Evolutionary conservation across 2,888 invertebrate genomes (phyloP).

Genomic region (Eubasilissa splendida): DNA sequence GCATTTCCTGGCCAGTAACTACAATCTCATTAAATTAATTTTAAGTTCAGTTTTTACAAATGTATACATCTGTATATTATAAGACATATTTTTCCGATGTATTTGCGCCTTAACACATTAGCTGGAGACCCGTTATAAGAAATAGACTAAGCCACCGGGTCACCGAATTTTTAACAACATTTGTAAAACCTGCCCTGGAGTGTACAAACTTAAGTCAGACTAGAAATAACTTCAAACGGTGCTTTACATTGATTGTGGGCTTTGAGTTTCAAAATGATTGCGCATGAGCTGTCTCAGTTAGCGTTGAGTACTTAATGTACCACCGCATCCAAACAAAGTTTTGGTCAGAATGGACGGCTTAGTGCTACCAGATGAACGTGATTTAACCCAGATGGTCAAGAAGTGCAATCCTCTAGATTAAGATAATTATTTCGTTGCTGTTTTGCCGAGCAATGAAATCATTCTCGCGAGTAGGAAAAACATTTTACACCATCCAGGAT

Average conservation of each 20-base stretch:
- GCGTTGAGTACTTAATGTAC: background rate
- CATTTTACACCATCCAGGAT: no score
- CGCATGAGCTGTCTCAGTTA: slow-evolving; percentile 27
- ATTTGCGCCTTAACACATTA: background rate
- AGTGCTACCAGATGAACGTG: background rate
- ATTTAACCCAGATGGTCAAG: background rate
- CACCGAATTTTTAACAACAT: background rate
- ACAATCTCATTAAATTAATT: no score
- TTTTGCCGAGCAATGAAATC: background rate
- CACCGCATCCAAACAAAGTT: background rate
- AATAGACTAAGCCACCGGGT: background rate
- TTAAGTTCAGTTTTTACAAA: background rate
- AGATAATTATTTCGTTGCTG: background rate
- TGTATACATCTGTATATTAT: background rate
- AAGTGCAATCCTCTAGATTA: background rate
- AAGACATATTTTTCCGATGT: no score
- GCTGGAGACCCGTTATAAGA: background rate
- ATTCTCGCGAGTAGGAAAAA: no score
- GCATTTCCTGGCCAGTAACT: no score
- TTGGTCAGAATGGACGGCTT: background rate
- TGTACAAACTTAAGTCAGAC: background rate
- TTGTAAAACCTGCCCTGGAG: background rate
- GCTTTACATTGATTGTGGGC: slow-evolving; percentile 35
- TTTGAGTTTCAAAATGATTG: slow-evolving; percentile 40
- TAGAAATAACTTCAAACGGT: slow-evolving; percentile 38